Percentiles rank a stretch among this genome's conserved stretches.
phyloP scores from a whole-genome alignment of 2,113 vertebrate genomes.

The Anhinga anhinga region DNA sequence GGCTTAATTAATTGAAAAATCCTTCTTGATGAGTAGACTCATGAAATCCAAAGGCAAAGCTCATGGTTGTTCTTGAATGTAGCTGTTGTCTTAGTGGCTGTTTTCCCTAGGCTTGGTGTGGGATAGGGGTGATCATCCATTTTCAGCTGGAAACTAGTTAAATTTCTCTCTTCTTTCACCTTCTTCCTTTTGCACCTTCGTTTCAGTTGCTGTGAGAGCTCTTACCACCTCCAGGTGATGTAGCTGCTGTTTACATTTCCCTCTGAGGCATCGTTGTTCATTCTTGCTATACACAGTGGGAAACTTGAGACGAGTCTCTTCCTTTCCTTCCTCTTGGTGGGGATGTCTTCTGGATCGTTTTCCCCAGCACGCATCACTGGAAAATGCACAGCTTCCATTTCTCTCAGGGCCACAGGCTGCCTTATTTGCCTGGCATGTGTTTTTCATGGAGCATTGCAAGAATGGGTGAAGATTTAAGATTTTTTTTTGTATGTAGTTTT shows the following conservation, averaged over 20 bases:
- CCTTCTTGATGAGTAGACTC: background rate
- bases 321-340: background rate
- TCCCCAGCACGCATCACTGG: background rate
- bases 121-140: background rate
- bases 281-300: background rate
- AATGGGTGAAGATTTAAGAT: background rate
- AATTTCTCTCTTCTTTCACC: background rate
- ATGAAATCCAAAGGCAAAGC: background rate
- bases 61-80: background rate
- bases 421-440: background rate
- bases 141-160: background rate
- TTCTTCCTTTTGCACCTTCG: background rate
- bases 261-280: background rate
- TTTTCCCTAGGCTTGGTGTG: background rate
- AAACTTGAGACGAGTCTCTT: fast-evolving
- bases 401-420: fast-evolving
- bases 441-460: background rate
- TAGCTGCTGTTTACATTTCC: background rate
- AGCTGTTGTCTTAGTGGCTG: background rate
- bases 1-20: background rate
- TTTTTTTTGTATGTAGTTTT: fast-evolving
- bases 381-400: background rate
- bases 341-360: background rate
- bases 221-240: background rate
- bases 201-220: background rate